A percentile compares a stretch with the other conserved stretches of the same genome.
These are phyloP conservation scores for Notodonta dromedarius DNA, from an alignment of 2,888 invertebrate species.

Conservation along the genomic window DNA sequence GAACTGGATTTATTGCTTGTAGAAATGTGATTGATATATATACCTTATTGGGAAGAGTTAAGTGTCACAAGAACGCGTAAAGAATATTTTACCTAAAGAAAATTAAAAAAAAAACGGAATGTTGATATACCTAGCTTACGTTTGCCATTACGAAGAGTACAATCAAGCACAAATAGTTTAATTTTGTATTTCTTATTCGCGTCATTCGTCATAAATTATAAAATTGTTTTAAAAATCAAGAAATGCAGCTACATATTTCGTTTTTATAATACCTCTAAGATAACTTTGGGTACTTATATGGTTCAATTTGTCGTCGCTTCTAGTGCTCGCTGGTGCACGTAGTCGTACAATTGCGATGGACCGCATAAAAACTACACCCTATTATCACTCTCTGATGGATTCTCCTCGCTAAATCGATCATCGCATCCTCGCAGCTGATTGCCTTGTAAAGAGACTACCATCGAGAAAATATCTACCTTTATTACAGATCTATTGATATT, in stretches of 20 bases:
- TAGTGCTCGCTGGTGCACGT: slow-evolving; percentile 13
- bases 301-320: neutral
- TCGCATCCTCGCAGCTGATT: slow-evolving; percentile 25
- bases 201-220: no score
- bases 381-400: slow-evolving; percentile 48
- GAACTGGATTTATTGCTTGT: slow-evolving; percentile 5
- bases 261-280: no score
- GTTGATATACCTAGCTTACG: no score
- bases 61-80: no score
- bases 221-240: no score
- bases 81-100: no score
- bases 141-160: no score
- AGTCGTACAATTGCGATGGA: slow-evolving; percentile 9
- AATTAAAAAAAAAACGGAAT: no score
- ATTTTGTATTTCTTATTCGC: no score
- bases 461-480: slow-evolving; percentile 2
- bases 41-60: neutral
- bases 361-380: slow-evolving; percentile 38
- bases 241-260: no score
- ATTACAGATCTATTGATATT: neutral
- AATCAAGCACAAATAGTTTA: no score
- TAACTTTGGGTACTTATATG: neutral
- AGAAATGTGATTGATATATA: slow-evolving; percentile 6
- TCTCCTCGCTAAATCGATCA: slow-evolving; percentile 44
- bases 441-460: slow-evolving; percentile 13